Base-by-base conservation (phyloP, 2,888 invertebrate genomes). In the Ceriagrion tenellum region DNA sequence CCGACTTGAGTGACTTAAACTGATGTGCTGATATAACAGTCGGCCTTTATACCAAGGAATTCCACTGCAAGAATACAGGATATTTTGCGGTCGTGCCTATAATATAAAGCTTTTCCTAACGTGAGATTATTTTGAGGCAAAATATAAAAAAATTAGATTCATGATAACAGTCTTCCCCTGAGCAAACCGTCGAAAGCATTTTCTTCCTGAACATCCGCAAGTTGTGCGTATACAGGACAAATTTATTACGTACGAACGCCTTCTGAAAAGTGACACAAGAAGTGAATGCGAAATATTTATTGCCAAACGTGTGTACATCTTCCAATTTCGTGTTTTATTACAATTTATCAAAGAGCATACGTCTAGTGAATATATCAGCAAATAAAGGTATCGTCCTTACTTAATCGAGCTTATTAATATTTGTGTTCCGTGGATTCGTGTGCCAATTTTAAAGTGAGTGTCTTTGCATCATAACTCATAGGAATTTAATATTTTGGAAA, bases 391-490 rank as follows among this genome's bases (percentile, higher is more conserved):
- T 81, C 35, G 1, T 81, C 74, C 74, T 81, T 35, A 30, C 10
- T 30, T 35, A 81, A 81, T 81, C 74, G 74, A 81, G 74, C 74
- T 81, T 81, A 81, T 30, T 81, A n/a, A 81, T 81, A 81, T 81
- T 35, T 30, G 74, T 81, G 74, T 81, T 20, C 74, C 10, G 74
- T 81, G 74, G 30, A 81, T 81, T 81, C 16, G 74, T 81, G 74
- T 81, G 74, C 74, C 74, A 81, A 23, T 30, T 81, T 81, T 13
- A 81, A 81, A 81, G 74, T 81, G 74, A 81, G 74, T 81, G 74
- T 81, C 26, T 81, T 81, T 35, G 74, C 35, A 30, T 30, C 20
- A 81, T 30, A 81, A 81, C 12, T 30, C 4, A 2, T 35, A 30
- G n/a, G 74, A 30, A 59, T 3, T 35, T 30, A 81, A 81, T 81